phyloP scores from a whole-genome alignment of 2,888 invertebrate genomes.

The Dasypolia templi region DNA sequence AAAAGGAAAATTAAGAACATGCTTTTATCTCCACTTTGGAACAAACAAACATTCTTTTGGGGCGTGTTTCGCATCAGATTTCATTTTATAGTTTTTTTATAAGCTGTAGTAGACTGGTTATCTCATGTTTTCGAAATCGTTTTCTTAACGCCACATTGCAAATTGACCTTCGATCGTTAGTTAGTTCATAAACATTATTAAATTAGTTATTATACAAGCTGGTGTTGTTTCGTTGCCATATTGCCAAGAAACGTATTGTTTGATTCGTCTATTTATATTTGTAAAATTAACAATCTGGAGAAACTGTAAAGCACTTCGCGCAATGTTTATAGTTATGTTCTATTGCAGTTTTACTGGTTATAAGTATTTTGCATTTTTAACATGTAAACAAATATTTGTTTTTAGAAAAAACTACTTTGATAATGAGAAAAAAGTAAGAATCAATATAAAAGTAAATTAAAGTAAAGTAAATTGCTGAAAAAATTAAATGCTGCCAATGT shows the following conservation, averaged over 20 bases:
- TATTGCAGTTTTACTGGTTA: neutral
- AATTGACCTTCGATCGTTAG: slow-evolving; percentile 48
- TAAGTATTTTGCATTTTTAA: neutral
- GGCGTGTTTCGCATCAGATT: too few species aligned
- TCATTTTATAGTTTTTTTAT: neutral
- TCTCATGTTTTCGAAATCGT: slow-evolving; percentile 24
- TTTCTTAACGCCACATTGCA: slow-evolving; percentile 29
- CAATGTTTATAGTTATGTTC: slow-evolving; percentile 6
- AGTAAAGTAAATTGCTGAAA: neutral
- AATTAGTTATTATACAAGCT: slow-evolving; percentile 32
- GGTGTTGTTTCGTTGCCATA: slow-evolving; percentile 25
- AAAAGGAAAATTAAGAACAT: too few species aligned
- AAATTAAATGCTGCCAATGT: neutral
- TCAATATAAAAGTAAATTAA: neutral
- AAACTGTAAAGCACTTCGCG: neutral
- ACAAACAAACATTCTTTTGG: neutral
- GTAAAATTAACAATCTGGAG: slow-evolving; percentile 12
- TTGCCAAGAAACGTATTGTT: slow-evolving; percentile 35
- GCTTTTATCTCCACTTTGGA: slow-evolving; percentile 8
- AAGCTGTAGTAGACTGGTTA: slow-evolving; percentile 8
- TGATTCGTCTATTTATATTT: slow-evolving; percentile 26
- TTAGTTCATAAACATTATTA: slow-evolving; percentile 40
- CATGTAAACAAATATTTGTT: neutral
- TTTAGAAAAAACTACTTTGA: neutral
- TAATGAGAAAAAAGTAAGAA: neutral